These are phyloP conservation scores for Leucoraja erinaceus DNA, from an alignment of 2,113 vertebrate genomes.

Conservation along the genomic window DNA sequence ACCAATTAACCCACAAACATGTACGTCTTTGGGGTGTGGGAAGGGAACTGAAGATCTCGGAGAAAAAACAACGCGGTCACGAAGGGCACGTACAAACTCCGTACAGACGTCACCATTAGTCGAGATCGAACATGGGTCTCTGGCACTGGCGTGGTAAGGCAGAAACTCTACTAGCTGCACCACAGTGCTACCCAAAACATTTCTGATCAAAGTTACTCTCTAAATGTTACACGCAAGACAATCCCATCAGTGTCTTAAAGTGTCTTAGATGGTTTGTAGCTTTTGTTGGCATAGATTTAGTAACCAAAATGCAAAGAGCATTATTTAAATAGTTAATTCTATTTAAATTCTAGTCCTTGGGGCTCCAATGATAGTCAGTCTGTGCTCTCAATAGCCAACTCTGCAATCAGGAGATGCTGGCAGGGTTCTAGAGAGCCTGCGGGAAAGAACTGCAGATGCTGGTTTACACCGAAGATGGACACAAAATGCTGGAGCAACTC, in stretches of 20 bases:
- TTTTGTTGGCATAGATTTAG: neutral
- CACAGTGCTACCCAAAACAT: neutral
- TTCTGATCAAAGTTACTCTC: neutral
- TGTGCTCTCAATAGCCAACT: neutral
- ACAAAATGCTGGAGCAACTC: too few species aligned
- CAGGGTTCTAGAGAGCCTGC: neutral
- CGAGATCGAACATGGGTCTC: too few species aligned
- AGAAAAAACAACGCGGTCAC: too few species aligned
- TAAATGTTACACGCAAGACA: neutral
- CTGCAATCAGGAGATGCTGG: neutral
- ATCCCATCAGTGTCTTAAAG: neutral
- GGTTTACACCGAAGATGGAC: too few species aligned
- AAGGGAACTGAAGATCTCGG: too few species aligned
- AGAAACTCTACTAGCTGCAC: too few species aligned
- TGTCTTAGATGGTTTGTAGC: neutral
- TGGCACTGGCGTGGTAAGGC: too few species aligned
- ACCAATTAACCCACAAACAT: too few species aligned
- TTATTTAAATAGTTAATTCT: neutral
- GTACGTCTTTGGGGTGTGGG: too few species aligned
- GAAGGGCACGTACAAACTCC: too few species aligned
- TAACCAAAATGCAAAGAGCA: neutral
- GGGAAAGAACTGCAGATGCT: too few species aligned
- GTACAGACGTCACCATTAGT: too few species aligned
- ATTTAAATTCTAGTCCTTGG: neutral
- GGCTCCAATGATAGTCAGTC: neutral